These are phyloP conservation scores for Corythornis vintsioides DNA, from an alignment of 2,113 vertebrate species.

Conservation along the genomic window DNA sequence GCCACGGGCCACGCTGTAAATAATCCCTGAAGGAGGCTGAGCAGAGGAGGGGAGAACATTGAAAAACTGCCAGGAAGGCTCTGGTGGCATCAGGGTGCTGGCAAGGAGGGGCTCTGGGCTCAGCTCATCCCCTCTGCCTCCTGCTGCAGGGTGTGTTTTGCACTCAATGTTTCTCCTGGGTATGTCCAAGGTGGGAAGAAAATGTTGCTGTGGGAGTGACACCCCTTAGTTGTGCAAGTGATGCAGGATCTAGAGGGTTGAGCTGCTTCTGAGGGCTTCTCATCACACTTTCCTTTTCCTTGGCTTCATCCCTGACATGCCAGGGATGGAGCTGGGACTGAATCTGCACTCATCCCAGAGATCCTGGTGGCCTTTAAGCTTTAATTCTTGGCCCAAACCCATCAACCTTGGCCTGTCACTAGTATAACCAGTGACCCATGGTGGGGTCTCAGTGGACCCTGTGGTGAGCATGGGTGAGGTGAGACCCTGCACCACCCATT, in stretches of 20 bases:
- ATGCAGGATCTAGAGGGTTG: not conserved
- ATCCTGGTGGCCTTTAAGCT: not conserved
- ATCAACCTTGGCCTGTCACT: not conserved
- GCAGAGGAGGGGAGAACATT: not conserved
- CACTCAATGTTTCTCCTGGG: not conserved
- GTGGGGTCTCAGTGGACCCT: not conserved
- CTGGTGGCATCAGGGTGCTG: not conserved
- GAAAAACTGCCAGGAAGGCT: not conserved
- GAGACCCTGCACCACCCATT: accelerated
- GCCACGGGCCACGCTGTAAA: not conserved
- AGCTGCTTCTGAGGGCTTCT: not conserved
- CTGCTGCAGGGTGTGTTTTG: not conserved
- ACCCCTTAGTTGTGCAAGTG: not conserved
- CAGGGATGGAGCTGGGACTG: not conserved
- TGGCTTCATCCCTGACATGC: not conserved
- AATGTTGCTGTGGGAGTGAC: accelerated
- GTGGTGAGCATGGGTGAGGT: not conserved
- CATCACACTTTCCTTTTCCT: not conserved
- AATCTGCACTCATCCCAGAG: accelerated
- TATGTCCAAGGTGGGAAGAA: not conserved
- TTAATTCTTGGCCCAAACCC: not conserved
- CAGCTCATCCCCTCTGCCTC: not conserved
- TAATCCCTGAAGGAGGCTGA: not conserved
- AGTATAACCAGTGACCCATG: not conserved
- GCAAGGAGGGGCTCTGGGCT: not conserved